phyloP scores from a whole-genome alignment of 2,888 invertebrate genomes.

The Pycnomerus fuliginosus region DNA sequence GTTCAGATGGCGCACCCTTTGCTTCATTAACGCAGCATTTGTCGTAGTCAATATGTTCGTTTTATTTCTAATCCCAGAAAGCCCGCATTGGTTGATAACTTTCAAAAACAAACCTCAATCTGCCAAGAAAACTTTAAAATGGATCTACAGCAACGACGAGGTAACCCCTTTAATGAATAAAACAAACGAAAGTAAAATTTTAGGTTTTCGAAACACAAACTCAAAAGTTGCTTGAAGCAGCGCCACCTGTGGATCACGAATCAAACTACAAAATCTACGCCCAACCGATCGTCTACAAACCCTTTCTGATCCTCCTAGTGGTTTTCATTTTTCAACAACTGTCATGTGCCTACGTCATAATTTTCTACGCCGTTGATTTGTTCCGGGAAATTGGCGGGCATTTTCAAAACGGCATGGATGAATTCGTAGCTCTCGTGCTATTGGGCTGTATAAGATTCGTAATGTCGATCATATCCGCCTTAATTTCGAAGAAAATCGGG shows the following conservation, averaged over 20 bases:
- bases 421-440: slow-evolving; percentile 54
- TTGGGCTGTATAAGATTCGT: slow-evolving; percentile 57
- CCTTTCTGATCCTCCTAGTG: slow-evolving; percentile 53
- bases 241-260: slow-evolving; percentile 23
- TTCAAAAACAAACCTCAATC: slow-evolving; percentile 47
- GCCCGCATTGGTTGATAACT: slow-evolving; percentile 59
- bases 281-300: slow-evolving; percentile 56
- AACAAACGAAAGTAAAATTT: too few relatives aligned
- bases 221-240: slow-evolving; percentile 32
- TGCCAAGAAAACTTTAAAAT: slow-evolving; percentile 51
- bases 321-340: slow-evolving; percentile 59
- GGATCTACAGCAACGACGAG: slow-evolving; percentile 51
- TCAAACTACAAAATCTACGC: slow-evolving; percentile 34
- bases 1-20: slow-evolving; percentile 56
- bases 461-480: slow-evolving; percentile 55
- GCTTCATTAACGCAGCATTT: slow-evolving; percentile 51
- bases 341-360: slow-evolving; percentile 59
- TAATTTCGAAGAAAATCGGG: slow-evolving; percentile 55
- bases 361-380: slow-evolving; percentile 60
- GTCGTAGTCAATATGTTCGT: slow-evolving; percentile 45
- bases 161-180: too few relatives aligned
- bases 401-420: slow-evolving; percentile 52
- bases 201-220: slow-evolving; percentile 33
- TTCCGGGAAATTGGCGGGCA: slow-evolving; percentile 54
- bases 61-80: slow-evolving; percentile 56